Percentiles rank a stretch among this genome's conserved stretches.
Evolutionary conservation across 2,797 vertebrate genomes (phyloP).

Genomic region (Manis javanica): DNA sequence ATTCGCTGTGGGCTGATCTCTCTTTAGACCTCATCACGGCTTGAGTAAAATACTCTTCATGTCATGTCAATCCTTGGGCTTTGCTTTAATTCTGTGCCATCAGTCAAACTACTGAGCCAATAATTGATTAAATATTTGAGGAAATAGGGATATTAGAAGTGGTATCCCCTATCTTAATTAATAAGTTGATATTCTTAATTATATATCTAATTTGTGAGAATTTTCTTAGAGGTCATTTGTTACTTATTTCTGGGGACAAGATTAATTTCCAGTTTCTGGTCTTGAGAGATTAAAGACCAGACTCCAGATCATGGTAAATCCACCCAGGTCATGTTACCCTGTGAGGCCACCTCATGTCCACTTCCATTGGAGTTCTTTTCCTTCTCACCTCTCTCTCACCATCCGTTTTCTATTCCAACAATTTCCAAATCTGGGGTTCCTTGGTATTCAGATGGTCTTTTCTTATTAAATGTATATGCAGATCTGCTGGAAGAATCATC

Average conservation of each 20-base stretch:
- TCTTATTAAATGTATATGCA: slow-evolving; percentile 22
- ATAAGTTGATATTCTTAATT: background rate
- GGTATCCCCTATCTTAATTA: background rate
- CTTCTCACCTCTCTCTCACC: background rate
- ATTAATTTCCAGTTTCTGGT: background rate
- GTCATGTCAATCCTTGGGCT: background rate
- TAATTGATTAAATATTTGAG: background rate
- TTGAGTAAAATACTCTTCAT: background rate
- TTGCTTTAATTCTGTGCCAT: slow-evolving; percentile 12
- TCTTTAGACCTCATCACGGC: background rate
- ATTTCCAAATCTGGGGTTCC: slow-evolving; percentile 33
- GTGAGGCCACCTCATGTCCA: background rate
- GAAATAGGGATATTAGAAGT: background rate
- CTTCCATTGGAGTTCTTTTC: background rate
- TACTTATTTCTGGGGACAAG: background rate
- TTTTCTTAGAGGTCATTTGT: background rate
- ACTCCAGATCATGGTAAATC: background rate
- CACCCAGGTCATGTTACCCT: background rate
- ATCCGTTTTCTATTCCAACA: slow-evolving; percentile 35
- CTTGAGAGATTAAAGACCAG: background rate
- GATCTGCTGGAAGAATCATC: slow-evolving; percentile 26
- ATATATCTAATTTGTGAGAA: background rate
- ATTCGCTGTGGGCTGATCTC: background rate
- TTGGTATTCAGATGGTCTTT: background rate
- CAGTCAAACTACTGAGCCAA: background rate